A percentile compares a stretch with the other conserved stretches of the same genome.
Evolutionary conservation across 2,888 invertebrate species (phyloP).

Genomic region (Gastrophysa polygoni): DNA sequence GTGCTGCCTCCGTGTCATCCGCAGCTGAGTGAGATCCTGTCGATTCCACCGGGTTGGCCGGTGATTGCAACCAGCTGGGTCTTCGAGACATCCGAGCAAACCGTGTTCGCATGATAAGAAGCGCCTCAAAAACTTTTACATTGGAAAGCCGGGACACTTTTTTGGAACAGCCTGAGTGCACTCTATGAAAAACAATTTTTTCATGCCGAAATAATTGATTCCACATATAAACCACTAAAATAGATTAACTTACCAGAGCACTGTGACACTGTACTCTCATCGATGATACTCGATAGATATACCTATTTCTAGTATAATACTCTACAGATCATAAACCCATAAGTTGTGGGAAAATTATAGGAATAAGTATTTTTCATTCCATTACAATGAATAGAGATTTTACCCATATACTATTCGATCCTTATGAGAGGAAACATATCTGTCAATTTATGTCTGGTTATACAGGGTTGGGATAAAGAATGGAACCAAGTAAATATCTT

Average conservation of each 20-base stretch:
- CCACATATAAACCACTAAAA: neutral
- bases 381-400: too few species aligned
- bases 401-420: too few species aligned
- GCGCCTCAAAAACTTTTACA: conserved; percentile 2
- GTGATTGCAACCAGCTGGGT: neutral
- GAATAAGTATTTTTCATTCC: too few species aligned
- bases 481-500: too few species aligned
- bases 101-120: conserved; percentile 1
- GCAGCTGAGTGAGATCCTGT: neutral
- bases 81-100: conserved; percentile 1
- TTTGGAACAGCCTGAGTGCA: neutral
- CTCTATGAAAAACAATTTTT: neutral
- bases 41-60: neutral
- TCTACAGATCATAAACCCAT: too few species aligned
- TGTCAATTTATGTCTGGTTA: too few species aligned
- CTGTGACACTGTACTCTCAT: too few species aligned
- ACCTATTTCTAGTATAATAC: too few species aligned
- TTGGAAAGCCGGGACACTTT: neutral
- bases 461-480: too few species aligned
- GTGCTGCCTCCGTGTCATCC: neutral
- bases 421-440: too few species aligned
- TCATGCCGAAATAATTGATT: neutral
- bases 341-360: too few species aligned
- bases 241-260: neutral
- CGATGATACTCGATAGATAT: too few species aligned